Percentiles rank a stretch among this genome's conserved stretches.
Evolutionary conservation across 2,113 vertebrate species (phyloP).

Genomic region (Heteronetta atricapilla): DNA sequence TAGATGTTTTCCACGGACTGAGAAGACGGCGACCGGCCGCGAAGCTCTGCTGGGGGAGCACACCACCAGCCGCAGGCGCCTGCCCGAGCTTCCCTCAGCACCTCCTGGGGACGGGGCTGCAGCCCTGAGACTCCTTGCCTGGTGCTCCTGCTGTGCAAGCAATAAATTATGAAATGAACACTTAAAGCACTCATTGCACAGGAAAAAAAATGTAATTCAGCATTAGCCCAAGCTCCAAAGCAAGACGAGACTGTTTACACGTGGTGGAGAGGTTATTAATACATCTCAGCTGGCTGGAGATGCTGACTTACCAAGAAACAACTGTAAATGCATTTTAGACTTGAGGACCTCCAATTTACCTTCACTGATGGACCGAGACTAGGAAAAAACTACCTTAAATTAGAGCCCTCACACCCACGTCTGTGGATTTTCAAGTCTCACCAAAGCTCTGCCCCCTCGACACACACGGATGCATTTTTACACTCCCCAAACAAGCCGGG

Average conservation of each 20-base stretch:
- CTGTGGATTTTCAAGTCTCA: background rate
- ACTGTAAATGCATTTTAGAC: background rate
- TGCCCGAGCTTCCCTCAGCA: accelerated
- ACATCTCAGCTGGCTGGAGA: accelerated
- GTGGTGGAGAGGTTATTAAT: background rate
- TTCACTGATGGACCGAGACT: background rate
- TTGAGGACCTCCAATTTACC: conserved; percentile 15
- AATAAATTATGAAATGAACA: background rate
- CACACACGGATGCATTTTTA: accelerated
- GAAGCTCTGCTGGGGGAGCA: accelerated
- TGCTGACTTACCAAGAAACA: background rate
- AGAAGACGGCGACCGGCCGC: accelerated
- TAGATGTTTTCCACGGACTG: accelerated
- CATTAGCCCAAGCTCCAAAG: background rate
- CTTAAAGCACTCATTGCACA: background rate
- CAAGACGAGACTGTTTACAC: accelerated
- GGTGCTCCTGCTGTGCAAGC: accelerated
- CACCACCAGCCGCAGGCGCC: accelerated
- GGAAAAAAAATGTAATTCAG: background rate
- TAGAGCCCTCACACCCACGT: background rate
- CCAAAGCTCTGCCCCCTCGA: background rate
- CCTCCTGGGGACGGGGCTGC: accelerated
- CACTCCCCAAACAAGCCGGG: accelerated
- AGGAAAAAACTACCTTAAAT: background rate
- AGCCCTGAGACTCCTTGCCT: background rate